Conservation (phyloP, 53 echinoderm and acorn worm species). For the Echinarachnius parma region DNA sequence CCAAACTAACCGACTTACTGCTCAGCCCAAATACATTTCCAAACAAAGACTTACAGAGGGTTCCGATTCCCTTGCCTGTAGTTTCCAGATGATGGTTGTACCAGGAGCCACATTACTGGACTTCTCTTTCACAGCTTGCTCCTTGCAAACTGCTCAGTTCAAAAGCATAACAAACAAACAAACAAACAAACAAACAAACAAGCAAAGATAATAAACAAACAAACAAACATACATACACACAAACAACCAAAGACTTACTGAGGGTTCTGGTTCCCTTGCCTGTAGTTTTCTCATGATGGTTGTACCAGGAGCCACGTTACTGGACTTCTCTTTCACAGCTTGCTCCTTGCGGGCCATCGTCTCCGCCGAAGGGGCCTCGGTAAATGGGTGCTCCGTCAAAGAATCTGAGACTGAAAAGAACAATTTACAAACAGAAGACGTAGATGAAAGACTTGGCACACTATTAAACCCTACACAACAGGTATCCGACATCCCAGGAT, state of each 20-base stretch:
- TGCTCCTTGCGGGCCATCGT: conserved; percentile 72
- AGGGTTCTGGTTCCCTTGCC: conserved; percentile 58
- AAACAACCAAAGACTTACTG: background rate
- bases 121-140: conserved; percentile 71
- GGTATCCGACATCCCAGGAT: no score
- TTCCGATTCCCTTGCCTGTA: conserved; percentile 74
- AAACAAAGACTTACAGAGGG: background rate
- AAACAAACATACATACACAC: no score
- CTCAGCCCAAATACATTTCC: no score
- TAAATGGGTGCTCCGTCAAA: conserved; percentile 69
- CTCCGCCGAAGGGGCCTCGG: conserved; percentile 75
- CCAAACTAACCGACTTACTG: no score
- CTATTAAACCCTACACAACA: no score
- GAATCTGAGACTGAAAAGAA: conserved; percentile 15
- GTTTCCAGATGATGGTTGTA: conserved; percentile 99
- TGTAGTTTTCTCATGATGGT: conserved; percentile 99
- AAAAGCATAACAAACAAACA: no score
- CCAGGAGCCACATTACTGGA: conserved; percentile 75
- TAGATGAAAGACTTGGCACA: no score
- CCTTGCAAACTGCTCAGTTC: conserved; percentile 84
- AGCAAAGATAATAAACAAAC: no score
- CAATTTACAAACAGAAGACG: background rate
- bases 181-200: no score
- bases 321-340: conserved; percentile 69
- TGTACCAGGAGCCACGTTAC: conserved; percentile 83